These are phyloP conservation scores for Pitangus sulphuratus DNA, from an alignment of 2,797 vertebrate genomes.

Conservation along the genomic window DNA sequence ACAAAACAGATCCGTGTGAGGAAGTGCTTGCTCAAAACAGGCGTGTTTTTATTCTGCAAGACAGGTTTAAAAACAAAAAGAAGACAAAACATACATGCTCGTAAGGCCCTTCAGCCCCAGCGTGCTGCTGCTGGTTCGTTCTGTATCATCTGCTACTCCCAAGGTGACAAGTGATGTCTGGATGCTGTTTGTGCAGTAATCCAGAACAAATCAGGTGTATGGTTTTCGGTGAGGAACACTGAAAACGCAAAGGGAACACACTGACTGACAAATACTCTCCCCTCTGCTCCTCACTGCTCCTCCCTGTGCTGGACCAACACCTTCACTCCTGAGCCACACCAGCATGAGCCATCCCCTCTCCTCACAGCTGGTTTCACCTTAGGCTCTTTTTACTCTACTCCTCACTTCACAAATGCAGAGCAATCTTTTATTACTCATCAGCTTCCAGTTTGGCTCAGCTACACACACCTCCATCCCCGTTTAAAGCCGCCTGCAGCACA, in stretches of 20 bases:
- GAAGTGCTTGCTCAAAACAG: conserved; percentile 1
- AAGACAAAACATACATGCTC: not conserved
- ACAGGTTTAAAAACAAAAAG: conserved; percentile 1
- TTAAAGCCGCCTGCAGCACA: not conserved
- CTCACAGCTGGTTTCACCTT: not conserved
- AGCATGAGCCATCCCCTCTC: not conserved
- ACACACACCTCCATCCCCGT: not conserved
- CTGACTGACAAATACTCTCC: not conserved
- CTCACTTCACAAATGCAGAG: not conserved
- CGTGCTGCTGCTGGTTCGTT: not conserved
- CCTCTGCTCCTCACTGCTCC: not conserved
- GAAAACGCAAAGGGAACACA: not conserved
- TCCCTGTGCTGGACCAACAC: not conserved
- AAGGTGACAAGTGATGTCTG: conserved; percentile 3
- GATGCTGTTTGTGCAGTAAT: conserved; percentile 19
- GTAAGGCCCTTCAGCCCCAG: not conserved
- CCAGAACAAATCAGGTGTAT: conserved; percentile 51
- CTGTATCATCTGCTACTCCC: not conserved
- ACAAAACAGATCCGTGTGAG: conserved; percentile 5
- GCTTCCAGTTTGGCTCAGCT: conserved; percentile 25
- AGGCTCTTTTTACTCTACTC: not conserved
- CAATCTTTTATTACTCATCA: not conserved
- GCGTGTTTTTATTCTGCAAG: not conserved
- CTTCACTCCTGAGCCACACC: not conserved
- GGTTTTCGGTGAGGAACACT: not conserved